These are phyloP conservation scores for Xanthia icteritia DNA, from an alignment of 2,888 invertebrate genomes.

Conservation along the genomic window DNA sequence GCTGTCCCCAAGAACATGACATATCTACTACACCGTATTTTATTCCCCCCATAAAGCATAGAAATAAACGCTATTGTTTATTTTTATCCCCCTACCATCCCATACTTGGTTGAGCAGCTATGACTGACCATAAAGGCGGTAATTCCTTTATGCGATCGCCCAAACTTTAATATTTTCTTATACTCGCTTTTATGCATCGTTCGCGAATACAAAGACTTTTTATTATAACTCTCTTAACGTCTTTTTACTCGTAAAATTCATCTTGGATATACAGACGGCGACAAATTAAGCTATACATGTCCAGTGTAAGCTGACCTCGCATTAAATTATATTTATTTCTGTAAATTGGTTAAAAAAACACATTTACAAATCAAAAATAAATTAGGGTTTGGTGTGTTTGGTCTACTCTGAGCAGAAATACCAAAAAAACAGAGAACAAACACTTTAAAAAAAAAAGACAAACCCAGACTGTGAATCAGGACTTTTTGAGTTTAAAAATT, in stretches of 20 bases:
- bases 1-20: not conserved
- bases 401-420: no score
- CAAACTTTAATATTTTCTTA: slow-evolving; percentile 65
- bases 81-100: slow-evolving; percentile 39
- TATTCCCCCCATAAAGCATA: slow-evolving; percentile 29
- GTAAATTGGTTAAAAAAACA: not conserved
- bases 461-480: no score
- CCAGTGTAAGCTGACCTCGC: not conserved
- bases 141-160: slow-evolving; percentile 62
- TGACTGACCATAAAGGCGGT: slow-evolving; percentile 48
- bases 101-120: slow-evolving; percentile 40
- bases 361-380: not conserved
- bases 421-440: not conserved
- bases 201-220: slow-evolving; percentile 66
- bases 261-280: not conserved
- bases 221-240: slow-evolving; percentile 55
- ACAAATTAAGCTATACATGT: not conserved
- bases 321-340: not conserved
- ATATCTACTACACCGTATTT: slow-evolving; percentile 5
- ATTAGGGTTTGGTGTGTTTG: not conserved
- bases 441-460: not conserved
- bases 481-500: no score
- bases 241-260: slow-evolving; percentile 54
- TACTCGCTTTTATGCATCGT: slow-evolving; percentile 63
- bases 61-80: slow-evolving; percentile 55